phyloP scores from a whole-genome alignment of 2,797 vertebrate species.

The Brachyrhaphis roseni region DNA sequence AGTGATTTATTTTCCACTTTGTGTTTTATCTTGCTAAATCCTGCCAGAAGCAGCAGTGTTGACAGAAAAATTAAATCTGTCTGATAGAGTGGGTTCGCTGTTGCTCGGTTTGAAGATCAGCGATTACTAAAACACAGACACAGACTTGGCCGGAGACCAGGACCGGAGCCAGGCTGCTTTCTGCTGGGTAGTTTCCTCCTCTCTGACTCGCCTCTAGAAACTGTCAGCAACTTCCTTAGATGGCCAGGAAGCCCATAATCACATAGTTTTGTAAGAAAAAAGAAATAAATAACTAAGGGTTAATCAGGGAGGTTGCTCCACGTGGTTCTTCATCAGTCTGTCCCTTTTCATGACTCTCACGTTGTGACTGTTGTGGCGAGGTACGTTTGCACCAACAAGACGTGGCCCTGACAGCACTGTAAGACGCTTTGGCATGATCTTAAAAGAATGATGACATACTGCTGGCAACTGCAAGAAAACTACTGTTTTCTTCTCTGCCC shows the following conservation, averaged over 20 bases:
- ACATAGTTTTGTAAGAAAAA: constrained; percentile 60
- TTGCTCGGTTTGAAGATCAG: constrained; percentile 34
- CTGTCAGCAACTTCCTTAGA: constrained; percentile 36
- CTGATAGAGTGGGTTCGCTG: constrained; percentile 14
- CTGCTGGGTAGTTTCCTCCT: constrained; percentile 31
- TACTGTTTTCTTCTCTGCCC: background rate
- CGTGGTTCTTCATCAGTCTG: constrained; percentile 57
- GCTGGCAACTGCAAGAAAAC: constrained; percentile 20
- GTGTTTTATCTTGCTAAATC: background rate
- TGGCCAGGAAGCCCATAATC: constrained; percentile 66
- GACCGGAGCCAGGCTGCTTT: constrained; percentile 41
- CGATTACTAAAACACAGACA: background rate
- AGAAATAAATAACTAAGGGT: constrained; percentile 35
- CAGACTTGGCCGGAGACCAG: constrained; percentile 30
- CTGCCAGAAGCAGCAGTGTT: background rate
- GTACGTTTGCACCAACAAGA: constrained; percentile 63
- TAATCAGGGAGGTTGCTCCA: constrained; percentile 60
- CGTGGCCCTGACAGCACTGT: constrained; percentile 37
- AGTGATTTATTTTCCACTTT: no score
- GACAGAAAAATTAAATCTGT: background rate
- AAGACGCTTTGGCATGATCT: constrained; percentile 45
- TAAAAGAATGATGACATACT: constrained; percentile 34
- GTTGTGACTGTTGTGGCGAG: constrained; percentile 47
- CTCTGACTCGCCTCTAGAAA: constrained; percentile 45
- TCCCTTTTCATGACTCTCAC: constrained; percentile 20